phyloP scores from a whole-genome alignment of 1,140 invertebrate genomes.

The Littorina saxatilis region DNA sequence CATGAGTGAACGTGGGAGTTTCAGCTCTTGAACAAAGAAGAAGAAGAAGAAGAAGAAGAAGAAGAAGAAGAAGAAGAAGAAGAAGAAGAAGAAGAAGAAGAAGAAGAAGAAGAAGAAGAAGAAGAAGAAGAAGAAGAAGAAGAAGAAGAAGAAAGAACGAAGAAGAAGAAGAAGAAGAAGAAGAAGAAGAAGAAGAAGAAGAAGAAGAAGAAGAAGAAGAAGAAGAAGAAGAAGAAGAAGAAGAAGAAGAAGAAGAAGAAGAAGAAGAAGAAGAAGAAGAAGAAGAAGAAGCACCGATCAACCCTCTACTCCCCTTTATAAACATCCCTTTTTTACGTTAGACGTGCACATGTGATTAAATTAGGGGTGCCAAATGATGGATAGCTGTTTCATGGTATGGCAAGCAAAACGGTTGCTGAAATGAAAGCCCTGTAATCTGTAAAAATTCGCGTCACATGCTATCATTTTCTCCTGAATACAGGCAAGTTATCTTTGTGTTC shows the following conservation, averaged over 20 bases:
- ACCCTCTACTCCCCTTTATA: not conserved
- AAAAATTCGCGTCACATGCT: too few species aligned
- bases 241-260: not conserved
- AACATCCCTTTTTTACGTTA: not conserved
- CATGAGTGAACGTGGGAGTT: too few species aligned
- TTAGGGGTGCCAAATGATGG: not conserved
- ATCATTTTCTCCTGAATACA: too few species aligned
- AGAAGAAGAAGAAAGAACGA: not conserved
- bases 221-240: not conserved
- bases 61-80: not conserved
- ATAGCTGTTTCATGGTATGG: too few species aligned
- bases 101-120: not conserved
- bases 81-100: not conserved
- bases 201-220: not conserved
- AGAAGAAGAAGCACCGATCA: too few species aligned
- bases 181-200: constrained; percentile 3
- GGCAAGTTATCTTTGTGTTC: too few species aligned
- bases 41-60: not conserved
- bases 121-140: not conserved
- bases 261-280: not conserved
- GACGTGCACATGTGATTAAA: not conserved
- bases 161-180: not conserved
- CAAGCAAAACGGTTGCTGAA: too few species aligned
- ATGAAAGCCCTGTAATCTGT: too few species aligned
- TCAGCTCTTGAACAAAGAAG: too few species aligned